phyloP scores from a whole-genome alignment of 2,888 invertebrate species.

The Baccha elongata region DNA sequence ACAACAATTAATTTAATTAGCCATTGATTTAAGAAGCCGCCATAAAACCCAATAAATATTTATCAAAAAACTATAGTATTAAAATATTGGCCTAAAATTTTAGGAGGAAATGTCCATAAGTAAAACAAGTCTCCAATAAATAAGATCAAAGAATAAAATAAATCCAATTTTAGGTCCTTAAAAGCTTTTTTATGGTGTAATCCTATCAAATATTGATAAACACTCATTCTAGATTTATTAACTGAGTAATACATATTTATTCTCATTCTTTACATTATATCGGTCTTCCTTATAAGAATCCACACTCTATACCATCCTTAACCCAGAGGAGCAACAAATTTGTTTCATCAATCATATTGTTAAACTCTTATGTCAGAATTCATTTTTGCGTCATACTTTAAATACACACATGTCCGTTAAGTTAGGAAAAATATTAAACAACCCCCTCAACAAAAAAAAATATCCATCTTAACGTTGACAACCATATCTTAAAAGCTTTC shows the following conservation, averaged over 20 bases:
- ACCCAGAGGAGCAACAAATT: conserved; percentile 22
- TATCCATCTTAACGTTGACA: conserved; percentile 33
- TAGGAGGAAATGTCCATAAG: no score
- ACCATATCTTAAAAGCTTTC: conserved; percentile 65
- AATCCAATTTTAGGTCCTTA: neutral
- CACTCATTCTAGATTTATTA: neutral
- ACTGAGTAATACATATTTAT: neutral
- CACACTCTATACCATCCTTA: neutral
- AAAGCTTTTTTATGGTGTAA: neutral
- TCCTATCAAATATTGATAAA: neutral
- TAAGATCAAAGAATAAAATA: neutral
- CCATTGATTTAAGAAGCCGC: no score
- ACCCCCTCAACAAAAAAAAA: conserved; percentile 2
- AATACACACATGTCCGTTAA: conserved; percentile 40
- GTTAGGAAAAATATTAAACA: neutral
- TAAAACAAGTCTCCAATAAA: neutral
- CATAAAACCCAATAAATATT: no score
- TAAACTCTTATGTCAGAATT: conserved; percentile 49
- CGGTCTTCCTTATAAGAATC: conserved; percentile 22
- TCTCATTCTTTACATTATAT: neutral
- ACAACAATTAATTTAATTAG: no score
- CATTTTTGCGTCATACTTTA: neutral
- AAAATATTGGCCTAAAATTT: no score
- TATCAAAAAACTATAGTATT: no score
- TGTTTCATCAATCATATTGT: conserved; percentile 60